Base-by-base conservation (phyloP, 2,797 vertebrate genomes). In the Myripristis jacobus region DNA sequence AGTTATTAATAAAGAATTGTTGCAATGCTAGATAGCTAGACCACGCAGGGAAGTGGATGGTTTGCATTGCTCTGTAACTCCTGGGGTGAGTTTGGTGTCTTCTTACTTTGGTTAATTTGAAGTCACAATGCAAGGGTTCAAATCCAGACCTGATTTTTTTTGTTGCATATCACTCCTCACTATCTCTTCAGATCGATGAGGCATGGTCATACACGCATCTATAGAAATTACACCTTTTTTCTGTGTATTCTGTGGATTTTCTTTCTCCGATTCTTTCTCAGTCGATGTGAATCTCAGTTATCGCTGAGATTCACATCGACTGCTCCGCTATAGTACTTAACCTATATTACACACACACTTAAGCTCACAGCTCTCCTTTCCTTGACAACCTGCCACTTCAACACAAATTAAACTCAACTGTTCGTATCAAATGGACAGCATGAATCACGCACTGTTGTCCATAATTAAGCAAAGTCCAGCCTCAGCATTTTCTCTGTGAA, bases 401-500 rank as follows among this genome's bases (percentile, higher is more conserved):
- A 72, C 80, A 82, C 69, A 86, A 86, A 87, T 89, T 74, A 80
- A 86, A 80, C 75, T 77, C 70, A 83, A 77, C 71, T 82, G 25
- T 65, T 87, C 43, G 25, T 79, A 70, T 77, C 80, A 79, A 89
- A 80, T 71, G 55, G 51, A 70, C 75, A 66, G 76, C 47, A 66
- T 75, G 63, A 78, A 84, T 68, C 73, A 81, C 8, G 43, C 75
- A 64, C 72, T 64, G 38, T 83, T 89, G 76, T 86, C 70, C 73
- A 74, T 82, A 81, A 90, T 85, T 81, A 83, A 57, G 46, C 13
- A 74, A 79, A 79, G 73, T 83, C 52, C 68, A 55, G 44, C 73
- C 69, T 88, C 82, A 88, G 84, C 87, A 60, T 80, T 89, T 90
- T 86, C 66, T 55, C n/a, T 44, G 51, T 82, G 81, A 83, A 75